These are phyloP conservation scores for Ypsolopha scabrella DNA, from an alignment of 2,888 invertebrate species.

Conservation along the genomic window DNA sequence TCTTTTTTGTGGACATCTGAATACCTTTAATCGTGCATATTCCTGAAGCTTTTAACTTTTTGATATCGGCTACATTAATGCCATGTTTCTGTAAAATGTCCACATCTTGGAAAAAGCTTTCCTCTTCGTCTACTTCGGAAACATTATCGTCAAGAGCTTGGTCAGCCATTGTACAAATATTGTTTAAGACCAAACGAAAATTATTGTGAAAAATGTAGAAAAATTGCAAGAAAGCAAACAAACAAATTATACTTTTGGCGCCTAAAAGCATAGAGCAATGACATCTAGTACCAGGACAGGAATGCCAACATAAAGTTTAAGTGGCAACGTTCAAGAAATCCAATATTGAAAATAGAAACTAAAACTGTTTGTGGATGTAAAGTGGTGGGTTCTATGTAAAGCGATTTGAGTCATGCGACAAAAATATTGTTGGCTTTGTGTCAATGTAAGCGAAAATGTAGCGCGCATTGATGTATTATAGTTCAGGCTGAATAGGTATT, in stretches of 20 bases:
- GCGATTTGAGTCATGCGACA: too few relatives aligned
- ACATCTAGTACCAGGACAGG: too few relatives aligned
- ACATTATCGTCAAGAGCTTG: constrained; percentile 51
- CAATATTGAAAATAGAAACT: not conserved
- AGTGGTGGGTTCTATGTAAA: not conserved
- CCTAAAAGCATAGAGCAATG: not conserved
- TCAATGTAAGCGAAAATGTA: too few relatives aligned
- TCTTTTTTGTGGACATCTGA: constrained; percentile 83
- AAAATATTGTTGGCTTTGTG: too few relatives aligned
- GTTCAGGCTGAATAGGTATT: too few relatives aligned
- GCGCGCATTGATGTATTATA: too few relatives aligned
- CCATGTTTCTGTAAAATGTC: constrained; percentile 73
- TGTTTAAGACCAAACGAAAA: not conserved
- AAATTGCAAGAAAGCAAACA: too few relatives aligned
- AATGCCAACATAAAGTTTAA: too few relatives aligned
- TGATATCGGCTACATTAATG: constrained; percentile 80
- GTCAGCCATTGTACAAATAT: constrained; percentile 32
- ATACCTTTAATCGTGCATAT: constrained; percentile 86
- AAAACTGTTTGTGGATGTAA: not conserved
- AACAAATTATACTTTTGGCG: not conserved
- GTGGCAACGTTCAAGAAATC: not conserved
- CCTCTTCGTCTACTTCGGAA: constrained; percentile 73
- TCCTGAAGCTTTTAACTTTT: constrained; percentile 80
- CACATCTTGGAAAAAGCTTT: constrained; percentile 80
- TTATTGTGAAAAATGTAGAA: too few relatives aligned